Evolutionary conservation across 2,797 vertebrate species (phyloP), one percentile per base, ranked within the genome.

Genomic region (Mareca strepera): DNA sequence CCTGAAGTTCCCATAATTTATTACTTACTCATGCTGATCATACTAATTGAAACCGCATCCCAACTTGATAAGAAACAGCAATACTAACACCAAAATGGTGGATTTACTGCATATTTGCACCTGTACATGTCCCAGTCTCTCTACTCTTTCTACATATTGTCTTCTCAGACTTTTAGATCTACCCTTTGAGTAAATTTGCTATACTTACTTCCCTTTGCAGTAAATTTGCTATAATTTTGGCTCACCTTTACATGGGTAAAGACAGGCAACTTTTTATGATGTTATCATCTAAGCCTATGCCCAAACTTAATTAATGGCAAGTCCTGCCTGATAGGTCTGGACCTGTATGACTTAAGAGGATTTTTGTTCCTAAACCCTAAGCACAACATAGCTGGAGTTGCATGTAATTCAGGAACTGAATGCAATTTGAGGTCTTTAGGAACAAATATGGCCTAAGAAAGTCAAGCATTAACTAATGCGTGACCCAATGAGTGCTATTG

Each of bases 121-220:
- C 17, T 1, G 4, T 3, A 25, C 0, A 0, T 50, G 4, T 31
- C 7, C 22, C 15, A 39, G 3, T 29, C 12, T 60, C 29, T 74
- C n/a, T 82, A 12, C 5, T 68, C 17, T 73, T 89, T 58, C 48
- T 64, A 20, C 6, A 28, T 0, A 26, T 37, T 17, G 53, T 81
- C 25, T 82, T 25, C 39, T 56, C 31, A 56, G 28, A 56, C 12
- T 77, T 87, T n/a, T 43, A 70, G n/a, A 8, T 77, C 2, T 85
- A 4, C 14, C 3, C 8, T 43, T 74, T 29, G 66, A 78, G 44
- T 26, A 6, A 1, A 18, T 33, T 72, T n/a, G n/a, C n/a, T n/a
- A n/a, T n/a, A n/a, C n/a, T n/a, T n/a, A n/a, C n/a, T n/a, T n/a
- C n/a, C n/a, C 31, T 13, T 72, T 75, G 31, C 74, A 39, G 15